These are phyloP conservation scores for Lepidocyrtinus sp. DNA, from an alignment of 2,888 invertebrate species.

Conservation along the genomic window DNA sequence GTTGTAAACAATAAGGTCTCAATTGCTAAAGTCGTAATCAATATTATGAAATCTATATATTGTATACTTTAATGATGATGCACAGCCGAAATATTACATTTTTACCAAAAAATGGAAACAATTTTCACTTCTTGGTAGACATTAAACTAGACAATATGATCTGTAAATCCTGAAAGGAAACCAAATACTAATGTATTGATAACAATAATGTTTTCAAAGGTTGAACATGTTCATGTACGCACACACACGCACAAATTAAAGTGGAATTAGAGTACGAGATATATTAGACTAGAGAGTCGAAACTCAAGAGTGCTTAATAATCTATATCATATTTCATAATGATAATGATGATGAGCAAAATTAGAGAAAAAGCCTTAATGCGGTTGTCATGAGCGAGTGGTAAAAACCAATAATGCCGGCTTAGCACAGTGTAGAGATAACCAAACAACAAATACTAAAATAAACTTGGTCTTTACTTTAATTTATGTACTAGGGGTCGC, in stretches of 20 bases:
- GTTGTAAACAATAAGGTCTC: conserved; percentile 1
- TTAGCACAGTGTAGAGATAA: neutral
- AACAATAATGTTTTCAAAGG: neutral
- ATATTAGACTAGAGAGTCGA: no score
- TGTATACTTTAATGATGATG: no score
- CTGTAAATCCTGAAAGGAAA: neutral
- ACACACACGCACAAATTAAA: conserved; percentile 29
- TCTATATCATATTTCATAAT: conserved; percentile 5
- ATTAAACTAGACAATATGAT: no score
- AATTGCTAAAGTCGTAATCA: neutral
- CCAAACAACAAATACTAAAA: neutral
- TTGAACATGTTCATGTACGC: conserved; percentile 9
- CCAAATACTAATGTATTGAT: conserved; percentile 1
- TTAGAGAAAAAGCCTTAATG: conserved; percentile 10
- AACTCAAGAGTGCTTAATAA: neutral
- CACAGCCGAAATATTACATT: no score
- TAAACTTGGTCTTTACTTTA: neutral
- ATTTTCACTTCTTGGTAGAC: no score
- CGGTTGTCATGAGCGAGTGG: conserved; percentile 14
- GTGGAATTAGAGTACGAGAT: conserved; percentile 8
- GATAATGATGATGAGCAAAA: conserved; percentile 15
- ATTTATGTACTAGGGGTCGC: no score
- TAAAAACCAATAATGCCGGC: neutral
- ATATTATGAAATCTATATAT: neutral
- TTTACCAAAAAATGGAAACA: no score